phyloP scores from a whole-genome alignment of 2,797 vertebrate genomes.

The Helarctos malayanus region DNA sequence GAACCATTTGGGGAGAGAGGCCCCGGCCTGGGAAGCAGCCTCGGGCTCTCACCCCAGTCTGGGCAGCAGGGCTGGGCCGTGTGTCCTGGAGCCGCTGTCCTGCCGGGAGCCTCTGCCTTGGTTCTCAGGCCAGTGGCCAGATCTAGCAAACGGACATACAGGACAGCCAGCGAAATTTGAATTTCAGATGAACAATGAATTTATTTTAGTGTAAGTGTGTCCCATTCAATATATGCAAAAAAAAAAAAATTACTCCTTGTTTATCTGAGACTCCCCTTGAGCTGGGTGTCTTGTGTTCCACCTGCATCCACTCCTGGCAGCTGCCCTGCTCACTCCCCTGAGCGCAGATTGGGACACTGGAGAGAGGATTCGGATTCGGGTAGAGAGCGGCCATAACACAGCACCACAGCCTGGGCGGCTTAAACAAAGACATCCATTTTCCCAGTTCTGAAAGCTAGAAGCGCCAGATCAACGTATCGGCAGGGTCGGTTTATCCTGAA shows the following conservation, averaged over 20 bases:
- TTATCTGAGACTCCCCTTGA: not conserved
- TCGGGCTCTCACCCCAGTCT: not conserved
- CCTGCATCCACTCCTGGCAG: not conserved
- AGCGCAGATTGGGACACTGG: no score
- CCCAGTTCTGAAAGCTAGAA: not conserved
- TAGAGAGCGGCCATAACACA: not conserved
- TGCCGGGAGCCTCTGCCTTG: fast-evolving
- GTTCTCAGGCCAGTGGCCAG: not conserved
- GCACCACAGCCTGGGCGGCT: not conserved
- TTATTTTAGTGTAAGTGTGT: not conserved
- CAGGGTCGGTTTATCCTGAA: no score
- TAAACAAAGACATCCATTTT: not conserved
- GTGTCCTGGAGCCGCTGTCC: slow-evolving; percentile 51
- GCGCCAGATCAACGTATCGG: not conserved
- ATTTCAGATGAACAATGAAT: not conserved
- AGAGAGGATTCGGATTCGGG: not conserved
- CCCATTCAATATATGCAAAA: not conserved
- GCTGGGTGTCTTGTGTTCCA: not conserved
- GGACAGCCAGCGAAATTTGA: not conserved
- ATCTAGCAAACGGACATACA: not conserved
- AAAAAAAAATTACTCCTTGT: not conserved
- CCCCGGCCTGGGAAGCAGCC: slow-evolving; percentile 13
- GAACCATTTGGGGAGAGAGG: slow-evolving; percentile 17
- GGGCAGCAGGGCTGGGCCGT: not conserved
- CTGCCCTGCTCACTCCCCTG: not conserved